These are phyloP conservation scores for Philaenus spumarius DNA, from an alignment of 1,140 invertebrate species.

Conservation along the genomic window DNA sequence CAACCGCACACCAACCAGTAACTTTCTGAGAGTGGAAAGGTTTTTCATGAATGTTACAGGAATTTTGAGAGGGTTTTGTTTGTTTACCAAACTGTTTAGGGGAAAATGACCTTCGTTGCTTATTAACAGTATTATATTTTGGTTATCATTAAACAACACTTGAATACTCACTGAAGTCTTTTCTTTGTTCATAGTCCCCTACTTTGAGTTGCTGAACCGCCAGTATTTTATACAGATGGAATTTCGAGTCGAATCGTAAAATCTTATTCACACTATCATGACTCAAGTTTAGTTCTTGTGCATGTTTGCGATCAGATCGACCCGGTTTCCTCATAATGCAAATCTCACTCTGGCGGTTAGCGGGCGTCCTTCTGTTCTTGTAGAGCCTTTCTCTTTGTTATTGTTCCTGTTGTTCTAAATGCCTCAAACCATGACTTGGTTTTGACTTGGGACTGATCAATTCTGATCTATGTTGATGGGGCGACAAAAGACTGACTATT, in stretches of 20 bases:
- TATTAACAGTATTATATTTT: background rate
- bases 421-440: no score
- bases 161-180: background rate
- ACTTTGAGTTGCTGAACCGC: background rate
- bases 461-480: no score
- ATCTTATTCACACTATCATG: background rate
- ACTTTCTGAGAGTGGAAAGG: slow-evolving; percentile 35
- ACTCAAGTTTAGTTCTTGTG: no score
- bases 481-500: no score
- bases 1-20: slow-evolving; percentile 29
- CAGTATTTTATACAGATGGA: background rate
- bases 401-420: no score
- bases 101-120: slow-evolving; percentile 36
- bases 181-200: background rate
- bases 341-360: no score
- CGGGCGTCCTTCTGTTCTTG: no score
- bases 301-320: no score
- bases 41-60: slow-evolving; percentile 29
- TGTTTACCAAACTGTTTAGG: slow-evolving; percentile 34
- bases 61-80: slow-evolving; percentile 34
- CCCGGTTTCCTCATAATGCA: no score
- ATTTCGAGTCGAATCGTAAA: background rate
- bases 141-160: background rate
- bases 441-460: no score
- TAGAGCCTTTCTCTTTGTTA: no score